Evolutionary conservation across 2,888 invertebrate genomes (phyloP), one percentile per base, ranked within the genome.

Genomic region (Tiliacea citrago): DNA sequence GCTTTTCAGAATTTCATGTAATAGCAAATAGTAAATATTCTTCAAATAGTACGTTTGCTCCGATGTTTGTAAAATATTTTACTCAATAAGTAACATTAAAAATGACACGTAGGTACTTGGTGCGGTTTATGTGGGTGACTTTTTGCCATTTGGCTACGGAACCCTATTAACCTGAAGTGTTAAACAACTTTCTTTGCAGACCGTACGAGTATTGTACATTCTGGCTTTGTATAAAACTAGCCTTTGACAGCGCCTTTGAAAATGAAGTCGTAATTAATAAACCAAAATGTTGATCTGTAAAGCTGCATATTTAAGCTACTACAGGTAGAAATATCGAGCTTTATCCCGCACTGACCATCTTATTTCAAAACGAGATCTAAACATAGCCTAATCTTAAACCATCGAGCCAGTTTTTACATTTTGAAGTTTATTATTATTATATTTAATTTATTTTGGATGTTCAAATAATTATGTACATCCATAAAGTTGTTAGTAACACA

Each of bases 191-290:
- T 24, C 4, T 7, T 24, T 18, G 24, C 24, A 24, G 63, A 45
- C 45, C 24, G 7, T 63, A 63, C 51, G 10, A 47, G 16, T 29
- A 58, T 49, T 55, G 60, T 65, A 51, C 67, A 65, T 63, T 61
- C 73, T 10, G 24, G 53, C 53, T 66, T 81, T 77, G n/a, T 53
- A 47, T 62, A 21, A 45, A n/a, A 61, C 57, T 65, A 60, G 45
- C 55, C 51, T 70, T 79, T 67, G 55, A 29, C 45, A n/a, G 53
- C 8, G 8, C 24, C 18, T 55, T 55, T 42, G 24, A 47, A 29
- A 35, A 13, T 4, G 0, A 35, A 9, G 10, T 35, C 13, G 8
- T 51, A 51, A 47, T n/a, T 47, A 58, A 47, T 53, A 7, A 55
- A 65, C 16, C 8, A n/a, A 21, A 68, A 24, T 21, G 47, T n/a